Base-by-base conservation (phyloP, 2,113 vertebrate genomes). In the Lagopus muta region DNA sequence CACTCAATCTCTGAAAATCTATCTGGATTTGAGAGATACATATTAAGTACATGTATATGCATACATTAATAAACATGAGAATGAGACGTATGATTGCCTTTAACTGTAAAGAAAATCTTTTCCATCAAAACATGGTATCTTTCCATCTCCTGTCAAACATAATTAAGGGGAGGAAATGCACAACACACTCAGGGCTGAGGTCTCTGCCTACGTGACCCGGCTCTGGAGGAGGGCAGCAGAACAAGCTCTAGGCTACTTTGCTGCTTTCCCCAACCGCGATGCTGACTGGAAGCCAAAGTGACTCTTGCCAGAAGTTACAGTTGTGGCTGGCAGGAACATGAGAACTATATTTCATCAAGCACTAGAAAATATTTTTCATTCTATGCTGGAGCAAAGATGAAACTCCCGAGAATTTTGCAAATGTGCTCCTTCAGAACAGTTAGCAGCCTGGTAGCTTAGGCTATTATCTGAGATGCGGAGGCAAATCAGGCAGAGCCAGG, bases 261-360 rank as follows among this genome's bases (percentile, higher is more conserved):
- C 83, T 76, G 40, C 64, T 74, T 87, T 90, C 62, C 58, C 48
- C 13, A 5, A 88, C 84, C 1, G 1, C 43, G 36, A 71, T 28
- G 73, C 77, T 92, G 84, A 95, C 81, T 89, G 58, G 9, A 85
- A 89, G 45, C 86, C 89, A 92, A 87, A 73, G 4, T 5, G 50
- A 66, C n/a, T 79, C 74, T 79, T 84, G 78, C 84, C 81, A 93
- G 74, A 80, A 96, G 92, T 87, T 85, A 87, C 61, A 70, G 70
- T 50, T 66, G 74, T n/a, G 73, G 76, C 70, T 96, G 88, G 86
- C 86, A 93, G 7, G 27, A 81, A 92, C 80, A 36, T 38, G 81
- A 88, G 75, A 77, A 71, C 65, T 32, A 47, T 36, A 72, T 75
- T 86, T 86, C 70, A 83, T 19, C 28, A 64, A 69, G 77, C 45